Conservation (phyloP, 1,140 invertebrate species). For the Bacillus rossius region DNA sequence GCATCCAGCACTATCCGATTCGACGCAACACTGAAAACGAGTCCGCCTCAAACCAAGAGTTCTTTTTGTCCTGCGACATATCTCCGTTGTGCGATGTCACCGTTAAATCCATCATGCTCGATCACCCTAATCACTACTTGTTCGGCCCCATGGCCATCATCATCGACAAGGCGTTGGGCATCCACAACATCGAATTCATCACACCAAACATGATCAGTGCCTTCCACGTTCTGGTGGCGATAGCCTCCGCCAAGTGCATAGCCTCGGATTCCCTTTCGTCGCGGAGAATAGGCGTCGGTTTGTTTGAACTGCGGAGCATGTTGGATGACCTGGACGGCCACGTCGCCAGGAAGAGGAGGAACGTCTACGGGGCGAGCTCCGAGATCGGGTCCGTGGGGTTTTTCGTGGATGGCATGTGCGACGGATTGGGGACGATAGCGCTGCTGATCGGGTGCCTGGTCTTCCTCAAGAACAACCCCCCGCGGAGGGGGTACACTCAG, state of each 20-base stretch:
- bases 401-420: conserved; percentile 67
- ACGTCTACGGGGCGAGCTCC: conserved; percentile 61
- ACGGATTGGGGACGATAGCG: conserved; percentile 62
- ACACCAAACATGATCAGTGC: conserved; percentile 73
- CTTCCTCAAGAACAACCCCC: conserved; percentile 61
- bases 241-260: conserved; percentile 60
- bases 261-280: conserved; percentile 59
- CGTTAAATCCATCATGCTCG: conserved; percentile 66
- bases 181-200: conserved; percentile 54
- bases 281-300: conserved; percentile 58
- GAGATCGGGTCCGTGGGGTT: conserved; percentile 65
- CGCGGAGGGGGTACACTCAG: conserved; percentile 58
- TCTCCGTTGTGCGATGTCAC: conserved; percentile 69
- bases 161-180: conserved; percentile 53
- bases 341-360: conserved; percentile 61
- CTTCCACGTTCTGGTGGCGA: conserved; percentile 64
- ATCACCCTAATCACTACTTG: conserved; percentile 70
- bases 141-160: conserved; percentile 64
- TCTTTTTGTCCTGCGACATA: conserved; percentile 48
- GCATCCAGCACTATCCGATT: conserved; percentile 52
- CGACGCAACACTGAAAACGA: conserved; percentile 24
- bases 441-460: conserved; percentile 57
- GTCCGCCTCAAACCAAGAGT: conserved; percentile 2
- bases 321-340: conserved; percentile 74
- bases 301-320: conserved; percentile 71